Evolutionary conservation across 2,888 invertebrate species (phyloP), one percentile per base, ranked within the genome.

Genomic region (Drosophila buzzatii): DNA sequence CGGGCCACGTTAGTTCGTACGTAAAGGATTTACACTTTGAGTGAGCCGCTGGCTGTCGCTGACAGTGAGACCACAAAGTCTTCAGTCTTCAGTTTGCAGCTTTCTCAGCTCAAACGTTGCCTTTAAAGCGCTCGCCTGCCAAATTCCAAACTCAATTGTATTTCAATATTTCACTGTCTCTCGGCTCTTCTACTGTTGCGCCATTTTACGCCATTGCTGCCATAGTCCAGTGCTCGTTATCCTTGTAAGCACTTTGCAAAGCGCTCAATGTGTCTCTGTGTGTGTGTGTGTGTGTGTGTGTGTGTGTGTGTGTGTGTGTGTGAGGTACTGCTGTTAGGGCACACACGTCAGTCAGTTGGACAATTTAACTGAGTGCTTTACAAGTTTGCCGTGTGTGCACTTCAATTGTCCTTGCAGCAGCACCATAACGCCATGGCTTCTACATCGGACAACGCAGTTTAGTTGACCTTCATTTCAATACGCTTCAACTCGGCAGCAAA

Each of bases 111-210:
- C 10, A 27, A 27, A 3, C 27, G 18, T 58, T 31, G 58, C 47
- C 57, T 53, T 79, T 70, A 66, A 75, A 70, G 68, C 70, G 64
- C 55, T 37, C 65, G 31, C 39, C 39, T 39, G 39, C 41, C 47
- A 53, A 53, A 51, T 60, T 59, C 76, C 76, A 81, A 84, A 79
- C 85, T 51, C 87, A 81, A 86, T 86, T 86, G 86, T 87, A 79
- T 89, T 90, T 90, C 85, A 87, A 86, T 90, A 90, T 90, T 90
- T 90, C 90, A 90, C 76, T 81, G 90, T 89, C 87, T 78, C 33
- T 68, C 53, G 65, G 23, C 71, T 68, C 83, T 68, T 67, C 70
- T 59, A 61, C 81, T 81, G 71, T 75, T 84, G 82, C 87, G 58
- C 85, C 82, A 87, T 77, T 89, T 82, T 64, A 70, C 61, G 76